These are phyloP conservation scores for Siderastrea radians DNA, from an alignment of 92 coral and sea anemone genomes.

Conservation along the genomic window DNA sequence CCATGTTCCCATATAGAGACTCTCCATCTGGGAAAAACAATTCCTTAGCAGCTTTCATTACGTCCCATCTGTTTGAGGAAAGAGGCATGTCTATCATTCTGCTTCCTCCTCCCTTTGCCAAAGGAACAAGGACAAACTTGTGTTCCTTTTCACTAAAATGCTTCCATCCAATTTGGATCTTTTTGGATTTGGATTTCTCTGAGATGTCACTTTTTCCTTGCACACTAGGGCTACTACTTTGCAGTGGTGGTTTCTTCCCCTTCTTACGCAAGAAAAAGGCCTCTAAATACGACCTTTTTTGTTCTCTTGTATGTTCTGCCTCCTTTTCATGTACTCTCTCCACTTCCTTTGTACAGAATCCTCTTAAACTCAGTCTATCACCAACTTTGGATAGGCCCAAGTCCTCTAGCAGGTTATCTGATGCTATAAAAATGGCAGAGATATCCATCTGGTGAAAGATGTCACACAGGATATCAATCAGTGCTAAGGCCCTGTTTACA, in stretches of 20 bases:
- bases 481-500: no score
- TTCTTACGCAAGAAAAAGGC: constrained; percentile 49
- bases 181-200: constrained; percentile 31
- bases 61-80: constrained; percentile 45
- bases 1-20: constrained; percentile 57
- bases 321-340: constrained; percentile 28
- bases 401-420: background rate
- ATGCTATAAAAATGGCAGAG: no score
- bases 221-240: background rate
- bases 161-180: constrained; percentile 51
- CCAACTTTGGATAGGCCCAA: constrained; percentile 68
- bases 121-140: constrained; percentile 59
- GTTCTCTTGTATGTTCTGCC: constrained; percentile 22
- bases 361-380: constrained; percentile 69
- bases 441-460: no score
- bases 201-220: no score
- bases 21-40: constrained; percentile 64
- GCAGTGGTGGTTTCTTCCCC: constrained; percentile 32
- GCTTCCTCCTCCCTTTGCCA: constrained; percentile 68
- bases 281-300: constrained; percentile 54
- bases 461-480: no score
- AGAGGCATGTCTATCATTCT: constrained; percentile 55
- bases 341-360: constrained; percentile 52
- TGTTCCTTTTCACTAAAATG: constrained; percentile 56
- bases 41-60: constrained; percentile 46